These are phyloP conservation scores for Daboia siamensis DNA, from an alignment of 2,113 vertebrate species.

Conservation along the genomic window DNA sequence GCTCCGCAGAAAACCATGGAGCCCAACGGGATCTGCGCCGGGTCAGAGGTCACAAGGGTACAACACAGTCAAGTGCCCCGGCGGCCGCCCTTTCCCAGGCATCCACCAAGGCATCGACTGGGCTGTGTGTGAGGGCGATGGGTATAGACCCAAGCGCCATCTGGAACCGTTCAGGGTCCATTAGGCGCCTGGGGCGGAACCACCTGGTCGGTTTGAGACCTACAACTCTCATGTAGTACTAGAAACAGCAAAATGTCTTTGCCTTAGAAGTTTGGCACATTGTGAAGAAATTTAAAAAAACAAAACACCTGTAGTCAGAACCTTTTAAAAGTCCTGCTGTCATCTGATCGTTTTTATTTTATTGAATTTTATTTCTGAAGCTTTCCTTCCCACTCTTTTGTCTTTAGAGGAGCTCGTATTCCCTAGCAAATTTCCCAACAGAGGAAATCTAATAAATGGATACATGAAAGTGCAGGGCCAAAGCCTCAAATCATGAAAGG, in stretches of 20 bases:
- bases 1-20: too few relatives aligned
- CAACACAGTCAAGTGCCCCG: too few relatives aligned
- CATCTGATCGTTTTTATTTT: constrained; percentile 29
- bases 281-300: constrained; percentile 7
- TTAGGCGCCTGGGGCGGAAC: too few relatives aligned
- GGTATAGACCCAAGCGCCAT: too few relatives aligned
- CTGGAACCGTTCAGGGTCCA: too few relatives aligned
- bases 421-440: constrained; percentile 16
- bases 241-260: constrained; percentile 24
- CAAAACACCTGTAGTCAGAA: constrained; percentile 15
- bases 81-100: too few relatives aligned
- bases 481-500: constrained; percentile 1
- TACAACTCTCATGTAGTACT: constrained; percentile 24
- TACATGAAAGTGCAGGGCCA: constrained; percentile 23
- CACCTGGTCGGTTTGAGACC: too few relatives aligned
- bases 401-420: constrained; percentile 20
- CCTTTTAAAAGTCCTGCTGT: background rate
- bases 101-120: too few relatives aligned
- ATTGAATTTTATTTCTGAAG: constrained; percentile 41
- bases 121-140: too few relatives aligned
- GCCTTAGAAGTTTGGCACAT: constrained; percentile 32
- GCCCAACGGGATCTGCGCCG: too few relatives aligned
- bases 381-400: background rate
- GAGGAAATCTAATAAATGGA: constrained; percentile 38
- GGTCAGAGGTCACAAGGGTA: too few relatives aligned